Conservation (phyloP, 2,797 vertebrate genomes). For the Cuniculus paca region DNA sequence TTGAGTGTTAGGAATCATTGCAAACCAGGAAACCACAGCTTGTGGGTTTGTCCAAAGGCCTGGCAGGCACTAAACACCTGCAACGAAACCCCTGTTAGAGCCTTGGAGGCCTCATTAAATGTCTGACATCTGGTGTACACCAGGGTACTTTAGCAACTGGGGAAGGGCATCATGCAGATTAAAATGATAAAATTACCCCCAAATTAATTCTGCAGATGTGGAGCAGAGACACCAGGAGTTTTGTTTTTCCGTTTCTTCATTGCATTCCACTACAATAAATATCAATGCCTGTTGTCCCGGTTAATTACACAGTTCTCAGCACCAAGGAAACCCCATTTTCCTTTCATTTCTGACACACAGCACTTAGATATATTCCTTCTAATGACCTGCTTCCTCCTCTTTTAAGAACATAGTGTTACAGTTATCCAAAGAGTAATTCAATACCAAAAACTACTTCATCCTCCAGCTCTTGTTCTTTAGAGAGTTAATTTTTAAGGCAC, state of each 20-base stretch:
- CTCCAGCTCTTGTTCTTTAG: slow-evolving; percentile 48
- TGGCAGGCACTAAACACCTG: slow-evolving; percentile 37
- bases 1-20: neutral
- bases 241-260: slow-evolving; percentile 69
- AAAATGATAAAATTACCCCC: slow-evolving; percentile 71
- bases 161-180: slow-evolving; percentile 31
- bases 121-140: slow-evolving; percentile 63
- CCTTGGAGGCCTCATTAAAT: slow-evolving; percentile 36
- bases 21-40: neutral
- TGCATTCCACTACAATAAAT: slow-evolving; percentile 72
- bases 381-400: slow-evolving; percentile 72
- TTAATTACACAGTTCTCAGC: slow-evolving; percentile 67
- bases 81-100: neutral
- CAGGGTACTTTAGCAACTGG: slow-evolving; percentile 35
- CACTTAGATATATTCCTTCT: slow-evolving; percentile 55
- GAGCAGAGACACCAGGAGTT: slow-evolving; percentile 61
- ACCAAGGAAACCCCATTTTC: slow-evolving; percentile 77
- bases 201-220: slow-evolving; percentile 72
- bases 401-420: slow-evolving; percentile 62
- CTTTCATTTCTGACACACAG: slow-evolving; percentile 71
- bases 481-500: slow-evolving; percentile 76
- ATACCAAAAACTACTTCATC: slow-evolving; percentile 47
- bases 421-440: slow-evolving; percentile 55
- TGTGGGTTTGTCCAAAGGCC: slow-evolving; percentile 39
- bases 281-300: slow-evolving; percentile 56